Evolutionary conservation across 1,140 invertebrate species (phyloP).

Genomic region (Platorchestia sp.): DNA sequence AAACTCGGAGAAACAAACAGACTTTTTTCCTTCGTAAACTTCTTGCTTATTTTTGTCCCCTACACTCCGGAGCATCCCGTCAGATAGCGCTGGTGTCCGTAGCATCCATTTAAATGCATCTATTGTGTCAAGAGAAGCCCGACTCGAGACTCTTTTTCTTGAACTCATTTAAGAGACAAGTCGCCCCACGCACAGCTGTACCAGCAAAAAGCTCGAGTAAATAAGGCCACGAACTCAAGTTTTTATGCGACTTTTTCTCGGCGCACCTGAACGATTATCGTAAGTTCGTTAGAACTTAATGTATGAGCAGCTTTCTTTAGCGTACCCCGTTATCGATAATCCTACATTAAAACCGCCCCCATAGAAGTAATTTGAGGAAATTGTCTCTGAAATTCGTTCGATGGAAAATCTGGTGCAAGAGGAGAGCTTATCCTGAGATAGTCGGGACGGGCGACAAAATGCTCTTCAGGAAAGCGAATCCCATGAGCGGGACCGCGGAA

Average conservation of each 20-base stretch:
- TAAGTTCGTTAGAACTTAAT: conserved; percentile 12
- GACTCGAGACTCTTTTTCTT: conserved; percentile 5
- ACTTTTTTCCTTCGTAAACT: conserved; percentile 12
- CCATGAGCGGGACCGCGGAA: conserved; percentile 41
- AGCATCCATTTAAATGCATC: conserved; percentile 49
- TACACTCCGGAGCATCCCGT: conserved; percentile 1
- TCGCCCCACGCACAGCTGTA: not conserved
- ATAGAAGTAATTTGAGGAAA: not conserved
- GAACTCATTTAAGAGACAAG: conserved; percentile 42
- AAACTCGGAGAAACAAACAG: not conserved
- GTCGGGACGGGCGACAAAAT: conserved; percentile 42
- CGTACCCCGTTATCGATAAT: not conserved
- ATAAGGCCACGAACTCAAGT: not conserved
- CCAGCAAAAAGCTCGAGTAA: conserved; percentile 8
- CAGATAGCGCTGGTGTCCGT: conserved; percentile 44
- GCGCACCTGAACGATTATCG: not conserved
- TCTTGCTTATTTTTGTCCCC: conserved; percentile 14
- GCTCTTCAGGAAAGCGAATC: conserved; percentile 50
- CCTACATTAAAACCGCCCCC: not conserved
- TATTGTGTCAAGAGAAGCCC: conserved; percentile 31
- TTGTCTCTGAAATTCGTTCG: not conserved
- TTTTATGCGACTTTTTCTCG: not conserved
- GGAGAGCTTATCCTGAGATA: conserved; percentile 44
- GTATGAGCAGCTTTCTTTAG: not conserved
- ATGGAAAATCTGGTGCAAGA: conserved; percentile 27